phyloP scores from a whole-genome alignment of 2,113 vertebrate species.

The Sinocyclocheilus grahami region DNA sequence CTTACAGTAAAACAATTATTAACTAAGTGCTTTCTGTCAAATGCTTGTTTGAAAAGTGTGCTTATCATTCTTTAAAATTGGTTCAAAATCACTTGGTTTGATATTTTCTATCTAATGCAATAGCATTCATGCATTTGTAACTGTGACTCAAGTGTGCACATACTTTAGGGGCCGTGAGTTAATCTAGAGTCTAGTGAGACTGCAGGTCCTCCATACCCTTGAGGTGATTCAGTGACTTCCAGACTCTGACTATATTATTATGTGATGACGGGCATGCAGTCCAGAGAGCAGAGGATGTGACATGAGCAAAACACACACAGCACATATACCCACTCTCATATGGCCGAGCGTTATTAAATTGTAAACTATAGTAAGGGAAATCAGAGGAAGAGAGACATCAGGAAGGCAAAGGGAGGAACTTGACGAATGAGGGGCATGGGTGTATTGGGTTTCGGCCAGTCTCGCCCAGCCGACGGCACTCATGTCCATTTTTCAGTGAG shows the following conservation, averaged over 20 bases:
- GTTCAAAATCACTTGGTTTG: neutral
- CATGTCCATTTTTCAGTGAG: constrained; percentile 48
- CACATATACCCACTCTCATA: constrained; percentile 15
- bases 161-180: neutral
- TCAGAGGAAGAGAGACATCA: neutral
- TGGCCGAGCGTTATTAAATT: neutral
- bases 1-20: too few relatives aligned
- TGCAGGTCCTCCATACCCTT: constrained; percentile 50
- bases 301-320: constrained; percentile 1
- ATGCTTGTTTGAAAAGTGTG: too few relatives aligned
- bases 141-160: too few relatives aligned
- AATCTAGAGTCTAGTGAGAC: neutral
- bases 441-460: constrained; percentile 43
- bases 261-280: constrained; percentile 61
- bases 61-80: too few relatives aligned
- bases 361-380: neutral
- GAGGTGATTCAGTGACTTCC: constrained; percentile 45
- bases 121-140: neutral
- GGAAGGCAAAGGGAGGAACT: neutral
- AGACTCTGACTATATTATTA: constrained; percentile 60
- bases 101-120: neutral
- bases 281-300: neutral
- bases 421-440: constrained; percentile 39
- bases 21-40: too few relatives aligned
- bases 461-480: constrained; percentile 20